Percentiles rank a stretch among this genome's conserved stretches.
Conservation (phyloP, 2,888 invertebrate species). For the Luperina nickerlii region DNA sequence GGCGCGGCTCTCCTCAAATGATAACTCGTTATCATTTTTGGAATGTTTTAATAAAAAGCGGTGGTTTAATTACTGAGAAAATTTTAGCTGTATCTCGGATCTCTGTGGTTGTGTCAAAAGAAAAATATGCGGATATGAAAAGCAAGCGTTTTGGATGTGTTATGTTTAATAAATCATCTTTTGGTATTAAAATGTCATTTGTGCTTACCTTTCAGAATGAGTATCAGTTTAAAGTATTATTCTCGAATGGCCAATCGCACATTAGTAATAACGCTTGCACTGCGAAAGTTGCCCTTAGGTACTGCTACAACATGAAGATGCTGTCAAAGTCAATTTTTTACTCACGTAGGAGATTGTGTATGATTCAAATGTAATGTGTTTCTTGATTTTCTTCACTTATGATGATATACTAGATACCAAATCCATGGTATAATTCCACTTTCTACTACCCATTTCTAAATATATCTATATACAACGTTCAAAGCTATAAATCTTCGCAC, state of each 20-base stretch:
- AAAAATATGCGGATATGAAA: conserved; percentile 8
- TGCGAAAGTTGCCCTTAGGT: neutral
- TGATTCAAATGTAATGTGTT: neutral
- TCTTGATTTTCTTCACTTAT: neutral
- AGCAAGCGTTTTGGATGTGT: neutral
- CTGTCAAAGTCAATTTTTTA: neutral
- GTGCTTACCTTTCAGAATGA: neutral
- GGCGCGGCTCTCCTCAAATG: conserved; percentile 64
- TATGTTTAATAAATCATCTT: neutral
- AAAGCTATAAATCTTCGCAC: neutral
- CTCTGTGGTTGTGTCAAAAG: conserved; percentile 11
- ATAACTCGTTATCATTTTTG: conserved; percentile 71
- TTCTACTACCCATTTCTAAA: neutral
- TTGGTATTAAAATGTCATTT: neutral
- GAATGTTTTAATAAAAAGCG: conserved; percentile 61
- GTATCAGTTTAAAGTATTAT: neutral
- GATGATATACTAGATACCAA: neutral
- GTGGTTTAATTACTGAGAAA: conserved; percentile 48
- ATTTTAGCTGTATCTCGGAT: conserved; percentile 14
- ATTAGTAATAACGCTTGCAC: neutral
- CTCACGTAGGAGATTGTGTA: neutral
- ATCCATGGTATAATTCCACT: neutral
- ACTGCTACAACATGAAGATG: neutral
- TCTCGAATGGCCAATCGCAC: neutral
- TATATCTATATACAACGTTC: neutral